phyloP scores from a whole-genome alignment of 1,140 invertebrate genomes.

The Gonioctena quinquepunctata region DNA sequence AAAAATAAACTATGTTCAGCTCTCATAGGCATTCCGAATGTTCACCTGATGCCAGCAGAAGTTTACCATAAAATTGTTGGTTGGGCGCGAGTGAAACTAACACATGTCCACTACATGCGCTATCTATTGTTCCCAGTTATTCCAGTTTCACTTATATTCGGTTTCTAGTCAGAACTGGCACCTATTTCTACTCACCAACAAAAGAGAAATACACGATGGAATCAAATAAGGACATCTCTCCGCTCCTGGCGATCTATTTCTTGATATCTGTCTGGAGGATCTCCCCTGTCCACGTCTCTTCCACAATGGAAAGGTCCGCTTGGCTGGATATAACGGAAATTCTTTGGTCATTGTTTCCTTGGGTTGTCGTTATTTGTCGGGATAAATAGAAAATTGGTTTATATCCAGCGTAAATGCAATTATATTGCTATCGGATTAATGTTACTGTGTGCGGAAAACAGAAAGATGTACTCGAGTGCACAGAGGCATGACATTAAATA shows the following conservation, averaged over 20 bases:
- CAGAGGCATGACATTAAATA: neutral
- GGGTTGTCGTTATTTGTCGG: constrained; percentile 30
- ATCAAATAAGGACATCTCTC: neutral
- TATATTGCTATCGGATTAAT: constrained; percentile 18
- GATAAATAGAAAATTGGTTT: constrained; percentile 33
- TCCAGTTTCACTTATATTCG: no score
- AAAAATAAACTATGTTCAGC: no score
- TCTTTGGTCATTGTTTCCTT: constrained; percentile 17
- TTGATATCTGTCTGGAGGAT: neutral
- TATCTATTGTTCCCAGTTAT: no score
- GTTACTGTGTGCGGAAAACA: neutral
- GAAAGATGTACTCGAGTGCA: neutral
- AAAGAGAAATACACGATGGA: neutral
- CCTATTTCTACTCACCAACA: neutral
- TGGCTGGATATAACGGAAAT: constrained; percentile 20
- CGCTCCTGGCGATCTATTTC: neutral
- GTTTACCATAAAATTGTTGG: no score
- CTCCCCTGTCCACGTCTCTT: neutral
- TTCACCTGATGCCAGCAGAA: no score
- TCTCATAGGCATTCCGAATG: no score
- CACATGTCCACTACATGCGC: no score
- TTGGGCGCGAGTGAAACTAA: no score
- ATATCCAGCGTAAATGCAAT: constrained; percentile 23
- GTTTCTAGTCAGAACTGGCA: neutral
- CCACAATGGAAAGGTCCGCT: neutral